A percentile compares a stretch with the other conserved stretches of the same genome.
phyloP scores from a whole-genome alignment of 2,797 vertebrate species.

The Hydrocynus forskahlii region DNA sequence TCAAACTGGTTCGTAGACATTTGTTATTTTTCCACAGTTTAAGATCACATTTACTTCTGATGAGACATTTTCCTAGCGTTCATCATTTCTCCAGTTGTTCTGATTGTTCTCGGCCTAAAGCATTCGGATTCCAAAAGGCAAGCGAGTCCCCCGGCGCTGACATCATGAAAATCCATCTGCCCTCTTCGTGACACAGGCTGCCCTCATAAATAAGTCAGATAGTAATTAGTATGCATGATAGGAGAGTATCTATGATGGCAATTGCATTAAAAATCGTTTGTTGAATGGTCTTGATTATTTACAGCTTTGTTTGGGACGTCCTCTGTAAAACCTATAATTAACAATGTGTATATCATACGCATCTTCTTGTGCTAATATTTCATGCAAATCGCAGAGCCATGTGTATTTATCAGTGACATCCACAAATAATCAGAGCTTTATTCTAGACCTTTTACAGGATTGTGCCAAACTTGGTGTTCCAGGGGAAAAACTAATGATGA shows the following conservation, averaged over 20 bases:
- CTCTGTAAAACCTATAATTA: not conserved
- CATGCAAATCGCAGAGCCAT: not conserved
- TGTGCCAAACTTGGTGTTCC: not conserved
- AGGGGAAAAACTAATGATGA: not conserved
- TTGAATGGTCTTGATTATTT: not conserved
- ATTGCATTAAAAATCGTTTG: not conserved
- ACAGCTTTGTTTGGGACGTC: constrained; percentile 10
- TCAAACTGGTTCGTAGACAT: constrained; percentile 22
- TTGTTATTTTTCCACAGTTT: constrained; percentile 35
- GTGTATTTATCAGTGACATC: not conserved
- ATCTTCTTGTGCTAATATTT: constrained; percentile 8
- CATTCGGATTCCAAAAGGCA: not conserved
- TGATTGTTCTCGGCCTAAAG: constrained; percentile 20
- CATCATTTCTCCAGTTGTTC: not conserved
- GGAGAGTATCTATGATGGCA: not conserved
- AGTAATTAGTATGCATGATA: not conserved
- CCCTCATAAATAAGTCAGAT: not conserved
- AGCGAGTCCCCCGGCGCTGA: not conserved
- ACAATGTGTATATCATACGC: not conserved
- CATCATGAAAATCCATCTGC: constrained; percentile 9
- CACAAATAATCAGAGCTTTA: not conserved
- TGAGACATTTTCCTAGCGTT: constrained; percentile 9
- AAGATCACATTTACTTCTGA: constrained; percentile 51
- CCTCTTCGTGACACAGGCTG: not conserved
- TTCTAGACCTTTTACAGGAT: not conserved